Evolutionary conservation across 2,797 vertebrate genomes (phyloP).

Genomic region (Xyrichtys novacula): DNA sequence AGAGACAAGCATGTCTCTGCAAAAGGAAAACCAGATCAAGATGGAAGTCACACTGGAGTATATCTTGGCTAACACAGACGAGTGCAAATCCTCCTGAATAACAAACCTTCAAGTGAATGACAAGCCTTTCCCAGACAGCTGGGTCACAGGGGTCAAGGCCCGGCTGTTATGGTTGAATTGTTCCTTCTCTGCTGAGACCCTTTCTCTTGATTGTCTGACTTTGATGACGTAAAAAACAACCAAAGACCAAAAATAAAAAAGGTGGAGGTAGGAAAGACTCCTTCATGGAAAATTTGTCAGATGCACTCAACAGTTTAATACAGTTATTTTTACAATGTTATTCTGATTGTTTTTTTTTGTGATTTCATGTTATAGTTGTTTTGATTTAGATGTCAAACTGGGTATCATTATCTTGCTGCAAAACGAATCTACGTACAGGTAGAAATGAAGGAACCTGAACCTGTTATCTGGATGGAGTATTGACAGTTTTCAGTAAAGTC

Average conservation of each 20-base stretch:
- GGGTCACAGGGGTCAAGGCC: slow-evolving; percentile 19
- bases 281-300: no score
- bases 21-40: not conserved
- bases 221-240: not conserved
- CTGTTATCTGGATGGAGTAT: no score
- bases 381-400: no score
- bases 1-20: not conserved
- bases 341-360: no score
- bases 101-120: slow-evolving; percentile 14
- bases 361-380: no score
- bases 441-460: no score
- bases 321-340: no score
- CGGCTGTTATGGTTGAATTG: slow-evolving; percentile 16
- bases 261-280: no score
- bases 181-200: slow-evolving; percentile 2
- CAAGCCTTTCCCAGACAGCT: slow-evolving; percentile 10
- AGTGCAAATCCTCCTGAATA: not conserved
- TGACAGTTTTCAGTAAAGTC: no score
- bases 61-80: not conserved
- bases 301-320: no score
- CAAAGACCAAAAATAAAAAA: not conserved
- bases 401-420: no score
- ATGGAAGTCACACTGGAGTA: not conserved
- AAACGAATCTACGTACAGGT: no score
- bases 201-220: not conserved